Evolutionary conservation across 2,113 vertebrate species (phyloP).

Genomic region (Heterochromis multidens): DNA sequence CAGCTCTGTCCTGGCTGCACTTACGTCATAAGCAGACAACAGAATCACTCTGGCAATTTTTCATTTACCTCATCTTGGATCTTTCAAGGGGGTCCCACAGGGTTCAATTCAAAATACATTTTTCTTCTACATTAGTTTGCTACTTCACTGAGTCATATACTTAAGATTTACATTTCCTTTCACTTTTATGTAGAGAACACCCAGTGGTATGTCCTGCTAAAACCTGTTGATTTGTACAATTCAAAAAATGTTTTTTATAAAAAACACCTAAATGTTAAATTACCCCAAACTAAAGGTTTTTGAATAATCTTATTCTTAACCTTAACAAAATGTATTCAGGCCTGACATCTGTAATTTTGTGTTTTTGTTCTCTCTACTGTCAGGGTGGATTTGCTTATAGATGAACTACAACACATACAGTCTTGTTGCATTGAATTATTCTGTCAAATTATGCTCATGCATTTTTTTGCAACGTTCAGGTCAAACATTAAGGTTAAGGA

Average conservation of each 20-base stretch:
- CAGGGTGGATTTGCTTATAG: not conserved
- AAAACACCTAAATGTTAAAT: not conserved
- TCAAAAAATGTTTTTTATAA: not conserved
- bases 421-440: not conserved
- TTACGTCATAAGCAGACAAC: not conserved
- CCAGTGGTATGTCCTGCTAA: not conserved
- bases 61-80: conserved; percentile 10
- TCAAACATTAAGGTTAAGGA: too few species aligned
- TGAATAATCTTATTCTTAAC: too few species aligned
- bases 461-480: too few species aligned
- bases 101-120: conserved; percentile 25
- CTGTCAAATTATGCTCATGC: not conserved
- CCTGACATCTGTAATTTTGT: not conserved
- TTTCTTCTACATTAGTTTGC: not conserved
- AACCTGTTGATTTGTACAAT: not conserved
- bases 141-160: conserved; percentile 17
- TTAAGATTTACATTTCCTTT: not conserved
- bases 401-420: not conserved
- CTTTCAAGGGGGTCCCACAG: conserved; percentile 3
- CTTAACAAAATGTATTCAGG: too few species aligned
- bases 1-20: not conserved
- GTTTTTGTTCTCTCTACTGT: not conserved
- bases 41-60: not conserved
- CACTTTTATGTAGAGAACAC: not conserved
- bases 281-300: not conserved